Conservation (phyloP, 2,797 vertebrate genomes). For the Naso thynnoides region DNA sequence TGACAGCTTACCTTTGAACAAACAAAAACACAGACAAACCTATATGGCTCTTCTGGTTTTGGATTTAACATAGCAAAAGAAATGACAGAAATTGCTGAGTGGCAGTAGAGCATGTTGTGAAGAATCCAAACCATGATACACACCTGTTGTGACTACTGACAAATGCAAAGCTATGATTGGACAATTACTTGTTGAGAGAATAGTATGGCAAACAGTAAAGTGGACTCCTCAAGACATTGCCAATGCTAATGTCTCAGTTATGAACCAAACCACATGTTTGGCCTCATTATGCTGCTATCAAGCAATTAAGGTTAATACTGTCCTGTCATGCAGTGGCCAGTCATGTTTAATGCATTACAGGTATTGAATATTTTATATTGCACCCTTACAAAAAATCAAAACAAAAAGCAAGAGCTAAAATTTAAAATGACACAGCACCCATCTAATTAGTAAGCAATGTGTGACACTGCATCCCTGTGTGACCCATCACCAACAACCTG, state of each 20-base stretch:
- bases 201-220: background rate
- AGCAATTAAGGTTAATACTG: background rate
- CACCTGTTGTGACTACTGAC: background rate
- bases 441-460: conserved; percentile 25
- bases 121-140: background rate
- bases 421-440: conserved; percentile 13
- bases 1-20: background rate
- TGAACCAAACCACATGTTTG: background rate
- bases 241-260: background rate
- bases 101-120: background rate
- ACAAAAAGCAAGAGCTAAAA: background rate
- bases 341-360: background rate
- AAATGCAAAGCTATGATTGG: background rate
- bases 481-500: conserved; percentile 26
- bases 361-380: conserved; percentile 8
- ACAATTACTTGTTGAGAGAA: background rate
- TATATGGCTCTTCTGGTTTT: background rate
- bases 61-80: background rate
- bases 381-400: background rate
- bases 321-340: background rate
- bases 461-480: conserved; percentile 14
- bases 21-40: background rate
- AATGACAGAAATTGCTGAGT: background rate
- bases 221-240: background rate
- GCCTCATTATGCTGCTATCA: background rate